phyloP scores from a whole-genome alignment of 2,797 vertebrate species.

The Mionectes olivaceus region DNA sequence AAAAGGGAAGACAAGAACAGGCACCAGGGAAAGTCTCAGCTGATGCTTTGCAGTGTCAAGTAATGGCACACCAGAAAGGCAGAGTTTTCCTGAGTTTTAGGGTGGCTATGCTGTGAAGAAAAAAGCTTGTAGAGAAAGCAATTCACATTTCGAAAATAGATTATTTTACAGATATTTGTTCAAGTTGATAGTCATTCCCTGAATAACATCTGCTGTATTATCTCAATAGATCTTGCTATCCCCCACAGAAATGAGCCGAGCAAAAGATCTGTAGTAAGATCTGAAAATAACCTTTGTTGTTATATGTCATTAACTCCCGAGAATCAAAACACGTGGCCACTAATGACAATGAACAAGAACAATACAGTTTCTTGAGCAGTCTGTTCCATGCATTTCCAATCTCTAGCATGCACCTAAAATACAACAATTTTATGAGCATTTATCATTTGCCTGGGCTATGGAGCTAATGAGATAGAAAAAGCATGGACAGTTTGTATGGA shows the following conservation, averaged over 20 bases:
- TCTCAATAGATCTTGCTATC: slow-evolving; percentile 35
- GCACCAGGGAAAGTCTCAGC: neutral
- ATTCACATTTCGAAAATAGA: slow-evolving; percentile 34
- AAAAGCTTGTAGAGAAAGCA: neutral
- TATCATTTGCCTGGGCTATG: slow-evolving; percentile 37
- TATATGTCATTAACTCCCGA: slow-evolving; percentile 29
- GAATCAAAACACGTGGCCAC: slow-evolving; percentile 8
- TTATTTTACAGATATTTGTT: slow-evolving; percentile 43
- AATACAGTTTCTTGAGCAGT: slow-evolving; percentile 23
- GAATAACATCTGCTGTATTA: slow-evolving; percentile 36
- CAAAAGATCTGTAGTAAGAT: neutral
- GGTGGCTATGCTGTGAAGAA: neutral
- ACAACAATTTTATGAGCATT: slow-evolving; percentile 29
- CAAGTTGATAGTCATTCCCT: slow-evolving; percentile 3
- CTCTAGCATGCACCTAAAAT: slow-evolving; percentile 29
- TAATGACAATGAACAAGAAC: slow-evolving; percentile 45
- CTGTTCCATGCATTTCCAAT: slow-evolving; percentile 29
- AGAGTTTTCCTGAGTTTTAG: neutral
- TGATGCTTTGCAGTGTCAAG: neutral
- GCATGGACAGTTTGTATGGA: neutral
- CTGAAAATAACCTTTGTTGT: slow-evolving; percentile 54
- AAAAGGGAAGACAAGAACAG: neutral
- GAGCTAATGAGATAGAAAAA: slow-evolving; percentile 46
- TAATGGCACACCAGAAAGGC: neutral
- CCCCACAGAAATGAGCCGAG: slow-evolving; percentile 14